Conservation (phyloP, 1,140 invertebrate genomes). For the Dufourea novaeangliae region DNA sequence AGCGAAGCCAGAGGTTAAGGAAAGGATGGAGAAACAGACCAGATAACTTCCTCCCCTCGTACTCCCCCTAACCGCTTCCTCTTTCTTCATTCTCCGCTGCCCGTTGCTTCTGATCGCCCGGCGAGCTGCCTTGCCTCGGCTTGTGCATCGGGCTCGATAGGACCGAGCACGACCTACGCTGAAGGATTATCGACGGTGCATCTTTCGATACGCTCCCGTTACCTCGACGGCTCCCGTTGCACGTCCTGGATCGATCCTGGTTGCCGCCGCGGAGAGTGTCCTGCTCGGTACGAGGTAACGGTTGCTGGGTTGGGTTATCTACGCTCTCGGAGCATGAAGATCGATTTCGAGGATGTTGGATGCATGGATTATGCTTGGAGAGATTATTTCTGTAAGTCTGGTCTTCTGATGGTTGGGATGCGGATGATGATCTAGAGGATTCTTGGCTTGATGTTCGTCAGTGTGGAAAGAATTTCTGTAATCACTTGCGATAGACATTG, state of each 20-base stretch:
- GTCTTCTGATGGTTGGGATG: too few species aligned
- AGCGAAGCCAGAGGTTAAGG: slow-evolving; percentile 56
- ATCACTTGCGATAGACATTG: too few species aligned
- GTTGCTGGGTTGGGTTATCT: slow-evolving; percentile 18
- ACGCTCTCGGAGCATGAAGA: slow-evolving; percentile 14
- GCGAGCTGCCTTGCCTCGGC: slow-evolving; percentile 25
- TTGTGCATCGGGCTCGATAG: slow-evolving; percentile 55
- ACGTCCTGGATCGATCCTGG: slow-evolving; percentile 61
- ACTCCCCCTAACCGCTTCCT: slow-evolving; percentile 6
- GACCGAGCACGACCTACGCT: slow-evolving; percentile 62
- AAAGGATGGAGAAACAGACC: slow-evolving; percentile 59
- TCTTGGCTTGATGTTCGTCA: too few species aligned
- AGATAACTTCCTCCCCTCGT: slow-evolving; percentile 41
- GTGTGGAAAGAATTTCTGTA: too few species aligned
- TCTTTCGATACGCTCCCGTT: slow-evolving; percentile 71
- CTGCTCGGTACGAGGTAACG: slow-evolving; percentile 21
- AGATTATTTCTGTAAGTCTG: too few species aligned
- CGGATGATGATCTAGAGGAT: too few species aligned
- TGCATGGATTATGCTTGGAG: neutral
- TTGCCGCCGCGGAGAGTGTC: slow-evolving; percentile 2
- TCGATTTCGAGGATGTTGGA: slow-evolving; percentile 15
- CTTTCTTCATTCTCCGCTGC: too few species aligned
- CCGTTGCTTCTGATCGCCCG: slow-evolving; percentile 26
- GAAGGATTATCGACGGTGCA: slow-evolving; percentile 66
- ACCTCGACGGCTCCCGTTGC: slow-evolving; percentile 62